These are phyloP conservation scores for Ypsolopha scabrella DNA, from an alignment of 2,888 invertebrate species.

Conservation along the genomic window DNA sequence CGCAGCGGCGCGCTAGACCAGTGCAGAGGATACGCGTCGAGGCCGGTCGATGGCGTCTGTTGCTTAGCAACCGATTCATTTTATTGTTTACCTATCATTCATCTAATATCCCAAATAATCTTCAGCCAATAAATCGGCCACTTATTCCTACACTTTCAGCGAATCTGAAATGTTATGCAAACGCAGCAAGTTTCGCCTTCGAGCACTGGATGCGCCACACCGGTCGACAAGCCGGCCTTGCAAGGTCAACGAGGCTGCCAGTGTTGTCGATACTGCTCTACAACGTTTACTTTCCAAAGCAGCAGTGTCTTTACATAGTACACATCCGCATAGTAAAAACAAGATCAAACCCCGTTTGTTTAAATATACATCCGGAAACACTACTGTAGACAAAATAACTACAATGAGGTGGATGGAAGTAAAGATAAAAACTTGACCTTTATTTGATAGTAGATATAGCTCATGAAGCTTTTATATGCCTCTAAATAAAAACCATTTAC, in stretches of 20 bases:
- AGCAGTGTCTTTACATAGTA: background rate
- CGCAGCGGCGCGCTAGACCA: slow-evolving; percentile 9
- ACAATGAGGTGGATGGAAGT: background rate
- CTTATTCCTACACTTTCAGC: too few relatives aligned
- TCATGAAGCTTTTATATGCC: background rate
- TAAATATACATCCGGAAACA: slow-evolving; percentile 1
- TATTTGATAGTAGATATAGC: background rate
- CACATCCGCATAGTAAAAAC: slow-evolving; percentile 5
- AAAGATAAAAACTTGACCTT: background rate
- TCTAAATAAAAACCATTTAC: too few relatives aligned
- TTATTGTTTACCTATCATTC: too few relatives aligned
- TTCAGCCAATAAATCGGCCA: too few relatives aligned
- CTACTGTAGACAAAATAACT: background rate
- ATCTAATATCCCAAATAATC: too few relatives aligned
- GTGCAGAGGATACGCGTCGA: slow-evolving; percentile 9
- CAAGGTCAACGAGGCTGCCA: slow-evolving; percentile 23
- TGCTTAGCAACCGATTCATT: slow-evolving; percentile 34
- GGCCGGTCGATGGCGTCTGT: slow-evolving; percentile 29
- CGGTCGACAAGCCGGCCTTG: slow-evolving; percentile 25
- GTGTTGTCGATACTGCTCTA: background rate
- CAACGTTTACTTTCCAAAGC: slow-evolving; percentile 5
- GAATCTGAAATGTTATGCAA: too few relatives aligned
- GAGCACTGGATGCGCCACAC: background rate
- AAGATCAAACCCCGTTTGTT: background rate
- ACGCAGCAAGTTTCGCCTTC: too few relatives aligned